Evolutionary conservation across 2,113 vertebrate genomes (phyloP).

Genomic region (Myotis davidii): DNA sequence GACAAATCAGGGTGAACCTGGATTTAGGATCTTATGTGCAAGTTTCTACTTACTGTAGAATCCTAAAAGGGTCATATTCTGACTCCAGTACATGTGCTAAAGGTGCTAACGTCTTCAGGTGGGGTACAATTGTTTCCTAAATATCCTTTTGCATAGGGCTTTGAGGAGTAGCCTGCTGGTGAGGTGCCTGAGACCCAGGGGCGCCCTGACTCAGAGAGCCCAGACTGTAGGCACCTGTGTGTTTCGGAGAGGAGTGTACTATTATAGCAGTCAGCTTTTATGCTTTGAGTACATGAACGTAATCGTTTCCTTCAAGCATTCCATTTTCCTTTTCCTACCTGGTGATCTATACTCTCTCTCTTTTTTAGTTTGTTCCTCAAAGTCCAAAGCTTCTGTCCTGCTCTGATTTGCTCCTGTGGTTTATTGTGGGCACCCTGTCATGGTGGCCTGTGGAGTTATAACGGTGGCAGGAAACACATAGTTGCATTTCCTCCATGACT

Average conservation of each 20-base stretch:
- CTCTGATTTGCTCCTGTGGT: not conserved
- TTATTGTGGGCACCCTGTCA: not conserved
- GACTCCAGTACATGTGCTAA: not conserved
- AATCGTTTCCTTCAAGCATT: not conserved
- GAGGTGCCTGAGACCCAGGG: not conserved
- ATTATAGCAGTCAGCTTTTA: not conserved
- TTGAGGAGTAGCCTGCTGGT: not conserved
- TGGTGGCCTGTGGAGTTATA: too few species aligned
- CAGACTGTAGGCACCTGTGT: rapidly evolving
- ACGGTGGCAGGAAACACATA: too few species aligned
- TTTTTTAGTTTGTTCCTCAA: not conserved
- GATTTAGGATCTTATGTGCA: not conserved
- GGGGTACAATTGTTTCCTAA: not conserved
- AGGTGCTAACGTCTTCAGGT: not conserved
- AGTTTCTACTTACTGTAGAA: not conserved
- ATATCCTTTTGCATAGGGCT: not conserved
- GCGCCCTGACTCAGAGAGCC: not conserved
- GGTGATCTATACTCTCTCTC: not conserved
- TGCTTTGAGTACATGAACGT: not conserved
- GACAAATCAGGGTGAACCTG: not conserved
- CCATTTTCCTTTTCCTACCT: not conserved
- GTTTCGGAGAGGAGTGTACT: not conserved
- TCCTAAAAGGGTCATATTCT: not conserved
- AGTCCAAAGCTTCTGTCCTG: not conserved
- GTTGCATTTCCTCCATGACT: not conserved